Evolutionary conservation across 2,113 vertebrate species (phyloP), one percentile per base, ranked within the genome.

Genomic region (Hippocampus guttulatus): DNA sequence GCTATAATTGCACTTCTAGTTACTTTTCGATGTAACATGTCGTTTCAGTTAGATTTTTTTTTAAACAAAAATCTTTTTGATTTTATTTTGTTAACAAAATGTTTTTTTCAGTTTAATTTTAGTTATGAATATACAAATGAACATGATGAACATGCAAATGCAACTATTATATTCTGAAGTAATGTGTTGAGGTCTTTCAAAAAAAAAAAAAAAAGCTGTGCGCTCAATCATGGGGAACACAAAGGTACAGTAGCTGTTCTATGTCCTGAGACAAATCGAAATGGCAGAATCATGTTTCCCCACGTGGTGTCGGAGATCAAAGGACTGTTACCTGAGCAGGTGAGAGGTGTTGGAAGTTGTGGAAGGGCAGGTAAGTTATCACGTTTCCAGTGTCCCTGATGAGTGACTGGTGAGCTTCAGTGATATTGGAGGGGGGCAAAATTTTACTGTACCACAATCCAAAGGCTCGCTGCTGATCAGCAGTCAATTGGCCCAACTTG

Each of bases 321-420:
- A 80, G 67, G 73, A 73, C 76, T 76, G 91, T 92, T 93, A 94
- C 93, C 92, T 94, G 93, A 90, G 90, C 85, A 89, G 91, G 70
- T 66, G 90, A 92, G 81, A 94, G 87, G 84, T 88, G 81, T 83
- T 92, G 91, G 90, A 94, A 94, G 83, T 78, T 87, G 68, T 84
- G 74, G 87, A 93, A 92, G 40, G 93, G 92, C 76, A 94, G 86
- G 82, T 92, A 92, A 38, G 78, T 70, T 77, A 93, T 93, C 85
- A 94, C 80, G 82, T 92, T 91, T 66, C 92, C 91, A 5, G 76
- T 84, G 85, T 91, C 88, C 65, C 77, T 83, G 81, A 94, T 87
- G 75, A 93, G 81, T 10, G 87, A 89, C 33, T 79, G 69, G 40
- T 81, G 73, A 70, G 79, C 81, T 23, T 52, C 52, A 41, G 73